Evolutionary conservation across 2,797 vertebrate species (phyloP), one percentile per base, ranked within the genome.

Genomic region (Hydrophis major): DNA sequence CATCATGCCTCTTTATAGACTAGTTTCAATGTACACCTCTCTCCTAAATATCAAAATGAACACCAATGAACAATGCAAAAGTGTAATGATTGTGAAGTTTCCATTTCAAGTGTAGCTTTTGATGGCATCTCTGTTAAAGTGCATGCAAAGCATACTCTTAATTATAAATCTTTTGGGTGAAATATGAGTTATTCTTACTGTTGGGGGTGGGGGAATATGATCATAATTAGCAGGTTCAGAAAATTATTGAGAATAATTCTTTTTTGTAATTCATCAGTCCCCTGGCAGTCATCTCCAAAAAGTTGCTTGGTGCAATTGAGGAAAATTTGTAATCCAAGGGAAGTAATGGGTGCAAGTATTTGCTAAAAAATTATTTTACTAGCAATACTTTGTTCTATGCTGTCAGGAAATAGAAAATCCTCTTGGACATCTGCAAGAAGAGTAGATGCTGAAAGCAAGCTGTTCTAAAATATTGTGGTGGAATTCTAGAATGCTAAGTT

Each of bases 241-340:
- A 14, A 78, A 56, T 8, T 56, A 86, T 89, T 87, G 61, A 78
- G 91, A 57, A 89, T 69, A 59, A 55, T 61, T 0, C 42, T 57
- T n/a, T 55, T 59, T 89, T 66, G 0, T 83, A n/a, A 78, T 93
- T 5, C 32, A 53, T 14, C 66, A 2, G 78, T 4, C 69, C 50
- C 22, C 50, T 86, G 66, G 93, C 92, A 93, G 63, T 32, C 28
- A 42, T 88, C 86, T 92, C 63, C 47, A 74, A 93, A 37, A 22
- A 89, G 63, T 13, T 61, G 90, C 4, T 90, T 61, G 37, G 57
- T 61, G 61, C 57, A 16, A 18, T 56, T 60, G 22, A 66, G 28
- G 12, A 66, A 66, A 66, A 66, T 14, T 63, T 0, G 22, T 63
- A 63, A 27, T n/a, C 83, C 57, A 18, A 89, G 69, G 69, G 25